Evolutionary conservation across 2,888 invertebrate species (phyloP).

Genomic region (Hemaris fuciformis): DNA sequence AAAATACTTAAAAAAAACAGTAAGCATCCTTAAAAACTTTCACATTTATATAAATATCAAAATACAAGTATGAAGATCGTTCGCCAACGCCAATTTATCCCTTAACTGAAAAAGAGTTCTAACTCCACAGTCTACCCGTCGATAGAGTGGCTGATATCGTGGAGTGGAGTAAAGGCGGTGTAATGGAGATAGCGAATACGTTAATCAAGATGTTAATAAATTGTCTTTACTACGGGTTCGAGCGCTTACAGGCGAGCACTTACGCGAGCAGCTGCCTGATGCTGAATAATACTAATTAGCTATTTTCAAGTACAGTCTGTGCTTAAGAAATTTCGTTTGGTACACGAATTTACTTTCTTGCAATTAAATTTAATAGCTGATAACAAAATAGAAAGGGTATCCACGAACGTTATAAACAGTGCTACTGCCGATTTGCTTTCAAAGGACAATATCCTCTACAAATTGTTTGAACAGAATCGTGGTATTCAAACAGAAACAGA

Average conservation of each 20-base stretch:
- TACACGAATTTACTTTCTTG: too few relatives aligned
- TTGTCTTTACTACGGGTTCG: conserved; percentile 23
- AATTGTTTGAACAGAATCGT: too few relatives aligned
- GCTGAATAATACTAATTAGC: not conserved
- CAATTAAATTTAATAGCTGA: too few relatives aligned
- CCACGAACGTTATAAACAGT: too few relatives aligned
- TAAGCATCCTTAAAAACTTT: too few relatives aligned
- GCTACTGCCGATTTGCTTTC: too few relatives aligned
- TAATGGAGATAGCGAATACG: conserved; percentile 34
- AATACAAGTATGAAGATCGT: not conserved
- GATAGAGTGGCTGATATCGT: conserved; percentile 21
- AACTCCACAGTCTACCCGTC: conserved; percentile 22
- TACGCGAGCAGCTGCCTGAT: not conserved
- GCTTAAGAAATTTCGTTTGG: not conserved
- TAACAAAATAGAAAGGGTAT: too few relatives aligned
- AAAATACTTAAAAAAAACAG: too few relatives aligned
- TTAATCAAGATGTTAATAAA: conserved; percentile 68
- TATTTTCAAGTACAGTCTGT: not conserved
- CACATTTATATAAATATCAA: too few relatives aligned
- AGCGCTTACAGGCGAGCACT: not conserved
- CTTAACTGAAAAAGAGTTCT: not conserved
- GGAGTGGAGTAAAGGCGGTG: not conserved
- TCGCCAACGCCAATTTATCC: not conserved
- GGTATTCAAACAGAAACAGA: too few relatives aligned
- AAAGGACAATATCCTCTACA: too few relatives aligned